phyloP scores from a whole-genome alignment of 92 coral and sea anemone species.

The Ricordea florida region DNA sequence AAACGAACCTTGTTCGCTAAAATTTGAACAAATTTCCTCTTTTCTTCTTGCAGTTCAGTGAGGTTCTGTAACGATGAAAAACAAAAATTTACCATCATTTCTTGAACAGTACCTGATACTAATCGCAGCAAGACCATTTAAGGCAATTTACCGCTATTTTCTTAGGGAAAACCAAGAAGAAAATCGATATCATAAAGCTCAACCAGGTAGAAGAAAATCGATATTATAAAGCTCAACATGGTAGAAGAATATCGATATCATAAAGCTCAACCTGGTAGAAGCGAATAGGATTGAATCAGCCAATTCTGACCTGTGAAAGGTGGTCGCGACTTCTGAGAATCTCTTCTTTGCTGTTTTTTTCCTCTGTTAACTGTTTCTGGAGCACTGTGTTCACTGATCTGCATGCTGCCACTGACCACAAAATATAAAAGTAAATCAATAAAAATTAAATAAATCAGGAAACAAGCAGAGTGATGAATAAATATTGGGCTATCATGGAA shows the following conservation, averaged over 20 bases:
- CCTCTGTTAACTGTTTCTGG: slow-evolving; percentile 77
- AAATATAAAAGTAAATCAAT: background rate
- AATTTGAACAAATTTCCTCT: slow-evolving; percentile 62
- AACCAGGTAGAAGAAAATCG: too few species aligned
- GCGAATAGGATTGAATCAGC: too few species aligned
- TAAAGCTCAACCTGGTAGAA: too few species aligned
- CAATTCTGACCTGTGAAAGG: slow-evolving; percentile 55
- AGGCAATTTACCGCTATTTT: too few species aligned
- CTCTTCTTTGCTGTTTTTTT: slow-evolving; percentile 61
- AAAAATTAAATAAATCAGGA: background rate
- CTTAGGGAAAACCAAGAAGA: too few species aligned
- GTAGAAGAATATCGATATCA: too few species aligned
- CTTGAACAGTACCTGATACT: too few species aligned
- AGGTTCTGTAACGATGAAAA: background rate
- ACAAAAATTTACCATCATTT: background rate
- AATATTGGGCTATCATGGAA: background rate
- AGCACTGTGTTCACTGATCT: slow-evolving; percentile 77
- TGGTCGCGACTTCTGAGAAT: slow-evolving; percentile 52
- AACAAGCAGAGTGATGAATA: background rate
- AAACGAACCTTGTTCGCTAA: slow-evolving; percentile 67
- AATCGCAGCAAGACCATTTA: too few species aligned
- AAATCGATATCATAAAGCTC: too few species aligned
- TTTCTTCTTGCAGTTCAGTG: slow-evolving; percentile 63
- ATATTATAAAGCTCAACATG: too few species aligned
- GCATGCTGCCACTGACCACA: slow-evolving; percentile 72